Evolutionary conservation across 2,888 invertebrate species (phyloP).

Genomic region (Rhagophthalmus giganteus): DNA sequence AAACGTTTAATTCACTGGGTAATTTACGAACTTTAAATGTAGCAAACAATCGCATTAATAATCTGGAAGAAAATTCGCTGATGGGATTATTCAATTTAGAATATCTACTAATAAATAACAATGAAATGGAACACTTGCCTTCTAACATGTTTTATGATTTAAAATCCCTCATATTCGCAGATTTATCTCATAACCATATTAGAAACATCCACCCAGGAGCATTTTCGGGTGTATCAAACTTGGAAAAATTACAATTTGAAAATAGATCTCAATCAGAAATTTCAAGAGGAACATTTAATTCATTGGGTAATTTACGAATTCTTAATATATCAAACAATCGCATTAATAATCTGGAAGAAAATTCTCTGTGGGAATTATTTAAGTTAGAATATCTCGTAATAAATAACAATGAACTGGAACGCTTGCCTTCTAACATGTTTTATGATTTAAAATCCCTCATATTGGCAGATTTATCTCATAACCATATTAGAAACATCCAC

Average conservation of each 20-base stretch:
- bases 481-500: no score
- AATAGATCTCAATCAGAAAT: constrained; percentile 56
- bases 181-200: constrained; percentile 6
- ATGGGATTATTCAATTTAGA: not conserved
- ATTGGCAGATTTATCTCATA: no score
- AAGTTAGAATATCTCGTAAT: no score
- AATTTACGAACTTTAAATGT: no score
- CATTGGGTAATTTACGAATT: constrained; percentile 51
- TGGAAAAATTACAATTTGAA: constrained; percentile 35
- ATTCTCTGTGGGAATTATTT: constrained; percentile 3
- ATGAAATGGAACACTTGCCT: not conserved
- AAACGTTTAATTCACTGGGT: no score
- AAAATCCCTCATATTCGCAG: not conserved
- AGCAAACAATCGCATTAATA: no score
- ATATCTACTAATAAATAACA: not conserved
- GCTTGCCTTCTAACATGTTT: no score
- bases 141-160: not conserved
- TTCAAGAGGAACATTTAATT: constrained; percentile 56
- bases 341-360: constrained; percentile 1
- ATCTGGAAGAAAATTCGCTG: no score
- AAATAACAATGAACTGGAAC: no score
- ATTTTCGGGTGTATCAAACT: constrained; percentile 46
- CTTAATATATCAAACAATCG: constrained; percentile 1
- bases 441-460: no score
- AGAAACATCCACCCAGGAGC: constrained; percentile 44